Conservation (phyloP, 2,113 vertebrate genomes). For the Campylomormyrus numenius region DNA sequence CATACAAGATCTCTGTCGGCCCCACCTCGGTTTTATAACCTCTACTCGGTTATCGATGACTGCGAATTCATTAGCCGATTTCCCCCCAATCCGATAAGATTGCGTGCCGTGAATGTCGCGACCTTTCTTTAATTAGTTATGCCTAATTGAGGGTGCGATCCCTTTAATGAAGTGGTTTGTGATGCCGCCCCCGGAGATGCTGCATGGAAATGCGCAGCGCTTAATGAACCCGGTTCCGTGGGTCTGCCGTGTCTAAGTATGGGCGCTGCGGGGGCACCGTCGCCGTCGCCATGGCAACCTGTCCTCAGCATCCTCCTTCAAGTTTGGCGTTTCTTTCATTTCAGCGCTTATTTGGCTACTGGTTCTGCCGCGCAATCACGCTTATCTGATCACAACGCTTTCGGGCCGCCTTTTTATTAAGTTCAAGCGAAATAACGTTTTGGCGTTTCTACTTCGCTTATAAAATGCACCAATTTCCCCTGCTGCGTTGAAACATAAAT, state of each 20-base stretch:
- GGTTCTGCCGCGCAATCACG: background rate
- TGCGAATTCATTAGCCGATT: background rate
- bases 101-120: background rate
- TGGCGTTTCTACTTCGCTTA: background rate
- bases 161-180: slow-evolving; percentile 12
- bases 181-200: background rate
- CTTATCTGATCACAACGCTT: background rate
- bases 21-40: background rate
- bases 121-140: slow-evolving; percentile 6
- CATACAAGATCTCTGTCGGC: background rate
- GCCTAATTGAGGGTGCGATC: background rate
- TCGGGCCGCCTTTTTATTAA: background rate
- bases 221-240: slow-evolving; percentile 9
- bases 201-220: background rate
- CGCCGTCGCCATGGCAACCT: slow-evolving; percentile 10
- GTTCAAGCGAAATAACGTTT: background rate
- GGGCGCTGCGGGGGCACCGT: slow-evolving; percentile 10
- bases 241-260: slow-evolving; percentile 7
- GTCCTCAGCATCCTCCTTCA: background rate
- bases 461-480: background rate
- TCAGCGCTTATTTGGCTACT: background rate
- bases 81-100: background rate
- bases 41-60: background rate
- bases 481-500: background rate
- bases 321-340: slow-evolving; percentile 10